phyloP scores from a whole-genome alignment of 2,888 invertebrate species.

The Aphidoletes aphidimyza region DNA sequence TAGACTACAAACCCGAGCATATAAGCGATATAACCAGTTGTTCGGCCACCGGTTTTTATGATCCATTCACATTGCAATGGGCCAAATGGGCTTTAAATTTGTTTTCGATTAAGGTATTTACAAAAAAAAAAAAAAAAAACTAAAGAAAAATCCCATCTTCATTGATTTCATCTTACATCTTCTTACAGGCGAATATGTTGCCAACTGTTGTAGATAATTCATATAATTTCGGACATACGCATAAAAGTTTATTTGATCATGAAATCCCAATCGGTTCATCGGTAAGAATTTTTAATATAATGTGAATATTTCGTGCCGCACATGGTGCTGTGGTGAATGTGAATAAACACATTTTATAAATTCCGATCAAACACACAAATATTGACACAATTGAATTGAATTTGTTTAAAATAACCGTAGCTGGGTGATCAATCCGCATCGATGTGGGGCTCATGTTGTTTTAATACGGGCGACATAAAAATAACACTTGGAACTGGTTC shows the following conservation, averaged over 20 bases:
- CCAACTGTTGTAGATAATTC: slow-evolving; percentile 85
- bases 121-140: not conserved
- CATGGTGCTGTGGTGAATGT: not conserved
- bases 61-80: slow-evolving; percentile 92
- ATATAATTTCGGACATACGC: slow-evolving; percentile 77
- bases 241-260: slow-evolving; percentile 76
- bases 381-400: slow-evolving; percentile 28
- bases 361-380: not conserved
- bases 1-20: slow-evolving; percentile 67
- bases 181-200: slow-evolving; percentile 75
- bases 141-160: not conserved
- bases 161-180: not conserved
- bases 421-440: slow-evolving; percentile 83
- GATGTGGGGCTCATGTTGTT: slow-evolving; percentile 87
- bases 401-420: slow-evolving; percentile 58
- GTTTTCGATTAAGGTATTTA: slow-evolving; percentile 71
- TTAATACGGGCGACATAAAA: slow-evolving; percentile 81
- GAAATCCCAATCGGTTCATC: slow-evolving; percentile 81
- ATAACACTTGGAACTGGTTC: slow-evolving; percentile 81
- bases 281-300: slow-evolving; percentile 69
- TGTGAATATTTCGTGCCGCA: slow-evolving; percentile 2
- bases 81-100: slow-evolving; percentile 76
- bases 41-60: slow-evolving; percentile 91
- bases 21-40: slow-evolving; percentile 92
- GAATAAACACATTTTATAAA: no score